Percentiles rank a stretch among this genome's conserved stretches.
Conservation (phyloP, 2,888 invertebrate genomes). For the Ypsolopha sequella region DNA sequence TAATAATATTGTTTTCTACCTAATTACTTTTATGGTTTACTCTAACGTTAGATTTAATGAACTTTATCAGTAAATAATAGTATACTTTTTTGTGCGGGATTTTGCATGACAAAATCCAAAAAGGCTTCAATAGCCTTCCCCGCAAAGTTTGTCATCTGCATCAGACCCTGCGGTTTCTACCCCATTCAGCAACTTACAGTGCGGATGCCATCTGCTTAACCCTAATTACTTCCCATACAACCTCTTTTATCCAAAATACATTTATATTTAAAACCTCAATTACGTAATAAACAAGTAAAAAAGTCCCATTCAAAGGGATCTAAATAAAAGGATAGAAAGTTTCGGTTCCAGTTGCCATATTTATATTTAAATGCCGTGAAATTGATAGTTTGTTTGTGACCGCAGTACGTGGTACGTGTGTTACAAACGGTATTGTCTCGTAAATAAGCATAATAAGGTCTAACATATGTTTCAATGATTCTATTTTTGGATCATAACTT, state of each 20-base stretch:
- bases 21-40: too few species aligned
- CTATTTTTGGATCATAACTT: too few species aligned
- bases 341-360: slow-evolving; percentile 27
- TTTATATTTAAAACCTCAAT: slow-evolving; percentile 48
- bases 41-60: too few species aligned
- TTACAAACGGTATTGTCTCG: neutral
- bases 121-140: neutral
- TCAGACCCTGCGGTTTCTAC: neutral
- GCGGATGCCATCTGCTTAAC: slow-evolving; percentile 49
- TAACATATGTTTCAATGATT: too few species aligned
- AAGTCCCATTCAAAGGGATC: slow-evolving; percentile 45
- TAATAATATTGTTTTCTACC: too few species aligned
- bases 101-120: neutral
- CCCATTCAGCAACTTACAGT: slow-evolving; percentile 12
- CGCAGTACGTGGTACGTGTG: slow-evolving; percentile 18
- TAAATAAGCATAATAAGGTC: too few species aligned
- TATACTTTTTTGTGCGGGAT: too few species aligned
- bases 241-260: slow-evolving; percentile 33
- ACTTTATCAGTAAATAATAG: too few species aligned
- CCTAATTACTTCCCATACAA: slow-evolving; percentile 57
- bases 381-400: slow-evolving; percentile 46
- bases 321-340: slow-evolving; percentile 39
- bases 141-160: neutral
- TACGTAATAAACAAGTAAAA: slow-evolving; percentile 48
- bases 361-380: slow-evolving; percentile 49